Evolutionary conservation across 2,113 vertebrate species (phyloP).

Genomic region (Pogona vitticeps): DNA sequence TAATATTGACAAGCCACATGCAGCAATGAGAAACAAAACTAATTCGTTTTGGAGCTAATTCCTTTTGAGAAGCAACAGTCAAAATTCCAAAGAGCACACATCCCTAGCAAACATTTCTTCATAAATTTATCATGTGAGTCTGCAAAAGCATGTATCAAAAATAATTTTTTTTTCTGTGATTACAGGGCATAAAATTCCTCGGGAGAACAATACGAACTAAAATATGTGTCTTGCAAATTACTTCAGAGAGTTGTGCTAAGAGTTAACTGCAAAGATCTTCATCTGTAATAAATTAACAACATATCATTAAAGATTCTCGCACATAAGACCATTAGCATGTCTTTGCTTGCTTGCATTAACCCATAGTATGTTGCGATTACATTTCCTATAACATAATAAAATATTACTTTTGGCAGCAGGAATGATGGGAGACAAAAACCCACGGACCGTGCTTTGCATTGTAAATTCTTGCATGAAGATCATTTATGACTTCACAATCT

Average conservation of each 20-base stretch:
- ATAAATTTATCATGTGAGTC: neutral
- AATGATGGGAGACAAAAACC: conserved; percentile 54
- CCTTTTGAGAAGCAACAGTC: too few species aligned
- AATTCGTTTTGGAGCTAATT: too few species aligned
- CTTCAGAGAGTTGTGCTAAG: conserved; percentile 13
- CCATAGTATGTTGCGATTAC: conserved; percentile 31
- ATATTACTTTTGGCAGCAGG: conserved; percentile 39
- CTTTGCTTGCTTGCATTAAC: conserved; percentile 44
- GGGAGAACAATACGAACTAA: conserved; percentile 53
- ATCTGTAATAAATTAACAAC: conserved; percentile 51
- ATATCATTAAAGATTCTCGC: conserved; percentile 10
- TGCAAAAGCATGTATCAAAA: conserved; percentile 37
- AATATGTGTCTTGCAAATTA: conserved; percentile 51
- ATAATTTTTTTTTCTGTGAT: conserved; percentile 49
- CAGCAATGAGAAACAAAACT: too few species aligned
- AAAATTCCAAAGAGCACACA: neutral
- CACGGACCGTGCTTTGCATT: conserved; percentile 48
- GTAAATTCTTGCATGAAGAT: conserved; percentile 67
- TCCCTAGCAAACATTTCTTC: neutral
- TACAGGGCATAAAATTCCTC: conserved; percentile 45
- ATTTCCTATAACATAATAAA: conserved; percentile 42
- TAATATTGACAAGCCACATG: too few species aligned
- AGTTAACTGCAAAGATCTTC: conserved; percentile 43
- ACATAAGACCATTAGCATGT: conserved; percentile 46
- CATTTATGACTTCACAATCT: conserved; percentile 75